Conservation (phyloP, 2,888 invertebrate genomes). For the Hoplodrina ambigua region DNA sequence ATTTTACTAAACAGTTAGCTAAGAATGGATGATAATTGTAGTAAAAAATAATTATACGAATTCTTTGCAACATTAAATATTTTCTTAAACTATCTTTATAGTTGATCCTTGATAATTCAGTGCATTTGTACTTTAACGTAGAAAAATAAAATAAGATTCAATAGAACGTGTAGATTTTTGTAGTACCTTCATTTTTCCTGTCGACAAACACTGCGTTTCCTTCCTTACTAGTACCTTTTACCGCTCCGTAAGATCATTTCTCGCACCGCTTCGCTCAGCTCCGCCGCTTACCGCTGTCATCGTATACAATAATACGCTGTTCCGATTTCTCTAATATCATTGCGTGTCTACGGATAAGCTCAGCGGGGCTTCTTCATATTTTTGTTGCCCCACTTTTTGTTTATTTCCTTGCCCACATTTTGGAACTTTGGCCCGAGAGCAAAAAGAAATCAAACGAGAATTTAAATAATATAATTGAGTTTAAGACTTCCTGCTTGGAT, state of each 20-base stretch:
- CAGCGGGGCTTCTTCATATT: conserved; percentile 64
- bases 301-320: conserved; percentile 56
- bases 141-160: not conserved
- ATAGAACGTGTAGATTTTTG: not conserved
- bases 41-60: too few species aligned
- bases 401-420: conserved; percentile 64
- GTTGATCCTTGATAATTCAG: not conserved
- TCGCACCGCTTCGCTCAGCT: conserved; percentile 33
- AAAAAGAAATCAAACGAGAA: conserved; percentile 61
- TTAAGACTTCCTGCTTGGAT: conserved; percentile 57
- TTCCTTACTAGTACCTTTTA: conserved; percentile 15
- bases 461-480: conserved; percentile 64
- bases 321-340: conserved; percentile 68
- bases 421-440: conserved; percentile 51
- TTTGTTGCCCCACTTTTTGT: conserved; percentile 65
- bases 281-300: conserved; percentile 48
- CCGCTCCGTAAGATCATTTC: conserved; percentile 8
- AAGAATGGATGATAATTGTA: too few species aligned
- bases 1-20: not conserved
- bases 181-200: not conserved
- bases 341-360: conserved; percentile 60
- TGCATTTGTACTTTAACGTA: not conserved
- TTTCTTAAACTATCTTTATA: too few species aligned
- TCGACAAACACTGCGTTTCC: conserved; percentile 22
- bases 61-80: too few species aligned